A percentile compares a stretch with the other conserved stretches of the same genome.
Evolutionary conservation across 2,888 invertebrate species (phyloP).

Genomic region (Helicoverpa assulta): DNA sequence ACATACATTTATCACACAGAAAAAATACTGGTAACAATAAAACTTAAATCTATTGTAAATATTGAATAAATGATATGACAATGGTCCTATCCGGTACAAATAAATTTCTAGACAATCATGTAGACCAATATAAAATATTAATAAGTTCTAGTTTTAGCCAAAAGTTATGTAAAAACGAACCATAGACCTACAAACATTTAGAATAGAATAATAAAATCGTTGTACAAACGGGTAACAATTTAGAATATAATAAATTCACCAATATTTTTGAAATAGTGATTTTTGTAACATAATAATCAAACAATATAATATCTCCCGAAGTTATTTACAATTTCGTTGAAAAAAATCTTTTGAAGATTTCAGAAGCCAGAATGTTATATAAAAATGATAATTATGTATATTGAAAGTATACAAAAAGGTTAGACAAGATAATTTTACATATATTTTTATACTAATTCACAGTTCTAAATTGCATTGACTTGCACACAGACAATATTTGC

Average conservation of each 20-base stretch:
- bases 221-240: slow-evolving; percentile 26
- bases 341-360: too few species aligned
- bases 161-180: background rate
- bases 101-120: background rate
- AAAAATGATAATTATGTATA: slow-evolving; percentile 4
- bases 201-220: slow-evolving; percentile 26
- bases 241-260: slow-evolving; percentile 1
- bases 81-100: slow-evolving; percentile 36
- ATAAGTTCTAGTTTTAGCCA: slow-evolving; percentile 1
- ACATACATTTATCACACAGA: slow-evolving; percentile 43
- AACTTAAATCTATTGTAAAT: slow-evolving; percentile 57
- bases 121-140: background rate
- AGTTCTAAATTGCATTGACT: slow-evolving; percentile 31
- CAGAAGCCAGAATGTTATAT: too few species aligned
- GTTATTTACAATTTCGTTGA: slow-evolving; percentile 41
- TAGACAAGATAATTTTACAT: slow-evolving; percentile 19
- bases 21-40: slow-evolving; percentile 57
- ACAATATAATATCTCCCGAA: background rate
- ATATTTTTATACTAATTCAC: slow-evolving; percentile 30
- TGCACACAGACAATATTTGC: slow-evolving; percentile 15
- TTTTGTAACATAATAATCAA: slow-evolving; percentile 10
- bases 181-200: slow-evolving; percentile 4
- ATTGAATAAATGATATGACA: slow-evolving; percentile 48
- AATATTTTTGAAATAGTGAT: slow-evolving; percentile 8
- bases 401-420: slow-evolving; percentile 12